A percentile compares a stretch with the other conserved stretches of the same genome.
These are phyloP conservation scores for Pantherophis vulpinus DNA, from an alignment of 2,797 vertebrate genomes.

Conservation along the genomic window DNA sequence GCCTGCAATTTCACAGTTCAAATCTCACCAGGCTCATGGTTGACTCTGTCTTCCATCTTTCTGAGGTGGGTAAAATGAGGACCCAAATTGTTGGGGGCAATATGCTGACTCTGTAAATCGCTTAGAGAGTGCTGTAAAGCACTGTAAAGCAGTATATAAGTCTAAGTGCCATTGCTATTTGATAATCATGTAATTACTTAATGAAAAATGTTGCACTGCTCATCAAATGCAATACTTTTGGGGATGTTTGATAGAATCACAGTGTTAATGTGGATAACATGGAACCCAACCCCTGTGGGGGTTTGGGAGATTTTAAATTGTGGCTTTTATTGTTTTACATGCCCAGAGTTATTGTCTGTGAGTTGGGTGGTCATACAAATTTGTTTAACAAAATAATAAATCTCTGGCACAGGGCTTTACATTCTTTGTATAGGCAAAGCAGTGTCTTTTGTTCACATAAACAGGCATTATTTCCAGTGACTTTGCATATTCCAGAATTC, in stretches of 20 bases:
- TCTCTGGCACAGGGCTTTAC: not conserved
- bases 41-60: too few relatives aligned
- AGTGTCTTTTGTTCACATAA: not conserved
- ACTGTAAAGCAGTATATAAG: too few relatives aligned
- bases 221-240: not conserved
- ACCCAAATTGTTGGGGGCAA: too few relatives aligned
- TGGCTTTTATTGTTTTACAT: not conserved
- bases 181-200: not conserved
- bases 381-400: not conserved
- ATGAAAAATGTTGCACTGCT: not conserved
- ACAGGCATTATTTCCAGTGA: not conserved
- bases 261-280: not conserved
- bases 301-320: not conserved
- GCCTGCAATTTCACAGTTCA: too few relatives aligned
- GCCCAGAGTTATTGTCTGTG: not conserved
- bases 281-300: not conserved
- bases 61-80: too few relatives aligned
- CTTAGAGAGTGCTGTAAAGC: too few relatives aligned
- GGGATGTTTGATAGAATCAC: not conserved
- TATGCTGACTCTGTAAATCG: too few relatives aligned
- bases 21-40: too few relatives aligned
- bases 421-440: not conserved
- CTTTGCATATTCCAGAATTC: not conserved
- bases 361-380: not conserved
- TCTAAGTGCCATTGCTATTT: not conserved